Base-by-base conservation (phyloP, 1,140 invertebrate species). In the Phocides pigmalion region DNA sequence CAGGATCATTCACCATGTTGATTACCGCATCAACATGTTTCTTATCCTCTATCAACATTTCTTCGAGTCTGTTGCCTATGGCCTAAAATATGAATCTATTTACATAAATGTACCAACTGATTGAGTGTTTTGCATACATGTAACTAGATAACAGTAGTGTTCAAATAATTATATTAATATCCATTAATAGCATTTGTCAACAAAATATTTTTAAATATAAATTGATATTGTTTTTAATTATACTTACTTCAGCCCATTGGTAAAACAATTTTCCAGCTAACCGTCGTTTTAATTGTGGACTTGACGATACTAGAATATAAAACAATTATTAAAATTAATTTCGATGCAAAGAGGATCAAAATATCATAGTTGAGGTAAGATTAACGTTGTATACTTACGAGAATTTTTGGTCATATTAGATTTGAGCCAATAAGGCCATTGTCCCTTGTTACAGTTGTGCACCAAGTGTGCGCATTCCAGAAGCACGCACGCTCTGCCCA, bases 391-490 rank as follows among this genome's bases (percentile, higher is more conserved):
- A 6, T 59, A 78, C 74, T 80, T 73, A 89, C 87, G 64, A 11
- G 77, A 72, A 63, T 78, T 81, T 77, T 90, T 90, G 6, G 79
- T 81, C 12, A 84, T 66, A 59, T 87, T 88, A 0, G 87, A 84
- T 67, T 89, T 88, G 0, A 90, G 73, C 88, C 88, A 90, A 66
- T 90, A 84, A 3, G 99, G 98, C 98, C 99, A 99, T 68, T 98
- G 97, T 0, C 98, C 98, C 90, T 97, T 97, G 82, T 99, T 99
- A 84, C 99, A 99, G 59, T 96, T 95, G 84, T 99, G 98, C 0
- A 99, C 98, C 79, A 99, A 97, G 87, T 99, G 96, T 3, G 98
- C 96, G 88, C 98, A 99, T 90, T 99, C 99, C 28, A 99, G 89
- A 20, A 99, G 86, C 28, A 99, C 93, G 0, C 97, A 95, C 11